Percentiles rank a stretch among this genome's conserved stretches.
These are phyloP conservation scores for Lacerta agilis DNA, from an alignment of 2,797 vertebrate species.

Conservation along the genomic window DNA sequence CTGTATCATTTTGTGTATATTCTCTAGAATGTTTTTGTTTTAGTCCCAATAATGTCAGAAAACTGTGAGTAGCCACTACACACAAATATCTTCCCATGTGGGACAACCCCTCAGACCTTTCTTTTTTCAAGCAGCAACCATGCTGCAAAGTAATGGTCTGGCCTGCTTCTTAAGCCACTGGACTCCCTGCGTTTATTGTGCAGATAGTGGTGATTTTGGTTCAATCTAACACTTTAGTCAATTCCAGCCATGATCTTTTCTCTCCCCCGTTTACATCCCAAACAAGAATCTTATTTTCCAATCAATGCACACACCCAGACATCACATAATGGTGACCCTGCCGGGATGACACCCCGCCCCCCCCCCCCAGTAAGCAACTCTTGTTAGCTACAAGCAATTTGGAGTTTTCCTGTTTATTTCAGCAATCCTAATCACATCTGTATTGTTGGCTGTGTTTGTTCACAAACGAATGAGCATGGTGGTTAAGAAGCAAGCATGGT, in stretches of 20 bases:
- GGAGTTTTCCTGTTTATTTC: constrained; percentile 14
- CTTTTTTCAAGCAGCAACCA: neutral
- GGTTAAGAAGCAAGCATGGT: neutral
- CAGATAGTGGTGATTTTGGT: neutral
- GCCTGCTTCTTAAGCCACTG: neutral
- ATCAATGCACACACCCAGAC: neutral
- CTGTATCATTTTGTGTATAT: no score
- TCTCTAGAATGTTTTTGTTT: neutral
- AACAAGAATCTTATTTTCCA: neutral
- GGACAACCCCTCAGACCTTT: neutral
- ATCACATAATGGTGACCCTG: neutral
- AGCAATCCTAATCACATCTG: constrained; percentile 1
- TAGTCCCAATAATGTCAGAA: neutral
- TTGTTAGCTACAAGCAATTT: constrained; percentile 3
- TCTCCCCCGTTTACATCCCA: neutral
- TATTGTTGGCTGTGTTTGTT: neutral
- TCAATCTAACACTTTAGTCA: neutral
- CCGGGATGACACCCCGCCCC: neutral
- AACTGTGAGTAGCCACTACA: no score
- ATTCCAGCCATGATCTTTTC: neutral
- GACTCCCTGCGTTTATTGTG: neutral
- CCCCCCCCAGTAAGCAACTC: neutral
- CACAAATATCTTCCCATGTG: neutral
- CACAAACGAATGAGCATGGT: neutral
- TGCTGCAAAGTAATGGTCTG: neutral